Base-by-base conservation (phyloP, 1,140 invertebrate genomes). In the Sminthurinus signatus region DNA sequence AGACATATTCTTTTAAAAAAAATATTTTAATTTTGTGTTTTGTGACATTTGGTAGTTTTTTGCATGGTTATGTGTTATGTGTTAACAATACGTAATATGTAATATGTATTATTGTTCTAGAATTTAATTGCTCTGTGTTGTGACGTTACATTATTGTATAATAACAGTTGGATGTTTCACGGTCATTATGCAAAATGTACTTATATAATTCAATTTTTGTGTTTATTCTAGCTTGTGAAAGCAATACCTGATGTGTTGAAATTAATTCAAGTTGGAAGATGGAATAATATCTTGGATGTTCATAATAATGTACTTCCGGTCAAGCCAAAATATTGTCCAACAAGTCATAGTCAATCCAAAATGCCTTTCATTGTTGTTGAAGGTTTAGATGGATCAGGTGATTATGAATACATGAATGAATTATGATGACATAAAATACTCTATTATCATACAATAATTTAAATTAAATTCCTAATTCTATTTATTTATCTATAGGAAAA, bases 351-450 rank as follows among this genome's bases (percentile, higher is more conserved):
- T 15, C 65, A 68, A 46, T 56, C 62, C 15, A 72, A 72, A 52
- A 58, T 67, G 48, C 67, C 70, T 0, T 67, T 72, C 54, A 62
- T 72, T 15, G 65, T 65, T 14, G 32, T 72, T 21, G 70, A 72
- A 59, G 70, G 70, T 19, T 43, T 71, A 1, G 70, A 71, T 56
- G 70, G 70, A 23, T 64, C 58, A 54, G 70, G 70, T 71, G 54
- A 36, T 36, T 36, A 36, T 36, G 32, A 5, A 15, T 36, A 10
- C 43, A n/a, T 14, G 10, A 50, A 8, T 50, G 25, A 50, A 50
- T 8, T 5, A 19, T 27, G 46, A 50, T 27, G 5, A 19, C 25
- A 21, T 4, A 21, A 50, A 27, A 27, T 14, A 43, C n/a, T 12
- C 39, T n/a, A n/a, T n/a, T n/a, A n/a, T n/a, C n/a, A n/a, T n/a